Evolutionary conservation across 2,113 vertebrate genomes (phyloP).

Genomic region (Tautogolabrus adspersus): DNA sequence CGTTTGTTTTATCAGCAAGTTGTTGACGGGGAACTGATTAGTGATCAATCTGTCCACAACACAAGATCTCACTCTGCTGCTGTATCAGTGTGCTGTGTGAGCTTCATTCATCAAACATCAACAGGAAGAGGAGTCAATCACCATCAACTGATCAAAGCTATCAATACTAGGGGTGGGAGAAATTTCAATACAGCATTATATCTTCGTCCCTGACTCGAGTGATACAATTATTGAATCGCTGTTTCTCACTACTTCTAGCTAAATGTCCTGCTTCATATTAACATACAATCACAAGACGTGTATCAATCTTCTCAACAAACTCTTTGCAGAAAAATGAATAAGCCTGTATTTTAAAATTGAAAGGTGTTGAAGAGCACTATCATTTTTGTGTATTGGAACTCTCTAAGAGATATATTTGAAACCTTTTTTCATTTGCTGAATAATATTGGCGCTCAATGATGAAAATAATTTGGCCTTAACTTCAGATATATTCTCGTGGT

Average conservation of each 20-base stretch:
- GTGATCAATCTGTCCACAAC: conserved; percentile 43
- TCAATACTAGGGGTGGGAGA: conserved; percentile 9
- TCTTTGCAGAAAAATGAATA: no score
- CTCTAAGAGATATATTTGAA: no score
- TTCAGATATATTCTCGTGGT: background rate
- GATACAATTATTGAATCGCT: no score
- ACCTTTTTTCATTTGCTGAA: no score
- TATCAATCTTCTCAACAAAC: no score
- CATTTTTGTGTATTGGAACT: no score
- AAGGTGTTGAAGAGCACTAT: no score
- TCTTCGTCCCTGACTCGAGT: background rate
- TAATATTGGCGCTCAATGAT: no score
- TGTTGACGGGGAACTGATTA: background rate
- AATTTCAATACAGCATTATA: background rate
- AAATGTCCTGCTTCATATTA: no score
- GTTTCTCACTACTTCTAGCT: no score
- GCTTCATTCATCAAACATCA: conserved; percentile 19
- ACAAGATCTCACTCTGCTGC: conserved; percentile 44
- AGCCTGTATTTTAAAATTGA: no score
- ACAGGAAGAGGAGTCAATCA: conserved; percentile 35
- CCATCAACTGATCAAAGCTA: background rate
- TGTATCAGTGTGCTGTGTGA: conserved; percentile 36
- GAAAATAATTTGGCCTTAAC: background rate
- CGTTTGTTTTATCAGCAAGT: background rate
- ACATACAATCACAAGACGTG: no score